Evolutionary conservation across 2,113 vertebrate genomes (phyloP).

Genomic region (Rynchops niger): DNA sequence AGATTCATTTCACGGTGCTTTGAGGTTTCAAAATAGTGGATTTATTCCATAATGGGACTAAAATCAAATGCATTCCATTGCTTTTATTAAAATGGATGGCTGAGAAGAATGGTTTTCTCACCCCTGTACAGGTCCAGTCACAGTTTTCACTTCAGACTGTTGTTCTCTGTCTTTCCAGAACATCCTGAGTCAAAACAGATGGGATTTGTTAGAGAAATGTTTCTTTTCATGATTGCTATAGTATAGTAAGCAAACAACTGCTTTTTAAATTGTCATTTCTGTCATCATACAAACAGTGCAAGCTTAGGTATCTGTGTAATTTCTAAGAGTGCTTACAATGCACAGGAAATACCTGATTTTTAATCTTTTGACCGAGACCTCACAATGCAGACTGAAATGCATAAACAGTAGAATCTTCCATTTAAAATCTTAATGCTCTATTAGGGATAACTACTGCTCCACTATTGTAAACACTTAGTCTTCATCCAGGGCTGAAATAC

Average conservation of each 20-base stretch:
- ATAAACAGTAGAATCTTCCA: background rate
- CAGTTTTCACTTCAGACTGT: background rate
- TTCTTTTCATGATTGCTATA: background rate
- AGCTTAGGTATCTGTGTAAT: background rate
- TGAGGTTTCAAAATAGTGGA: background rate
- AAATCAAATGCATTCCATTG: background rate
- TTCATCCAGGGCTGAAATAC: background rate
- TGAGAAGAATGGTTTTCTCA: background rate
- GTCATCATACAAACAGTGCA: background rate
- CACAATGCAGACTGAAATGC: background rate
- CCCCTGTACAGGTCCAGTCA: background rate
- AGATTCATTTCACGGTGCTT: background rate
- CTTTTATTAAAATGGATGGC: background rate
- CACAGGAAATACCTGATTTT: background rate
- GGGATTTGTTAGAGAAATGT: background rate
- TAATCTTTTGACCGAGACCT: background rate
- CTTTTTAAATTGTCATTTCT: background rate
- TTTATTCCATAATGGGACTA: background rate
- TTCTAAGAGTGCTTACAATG: background rate
- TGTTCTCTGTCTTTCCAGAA: background rate
- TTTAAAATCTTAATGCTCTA: background rate
- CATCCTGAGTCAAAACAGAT: background rate
- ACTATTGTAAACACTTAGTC: background rate
- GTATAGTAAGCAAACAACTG: background rate
- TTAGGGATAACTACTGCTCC: background rate